Percentiles rank a stretch among this genome's conserved stretches.
These are phyloP conservation scores for Tenebrio molitor DNA, from an alignment of 1,140 invertebrate species.

Conservation along the genomic window DNA sequence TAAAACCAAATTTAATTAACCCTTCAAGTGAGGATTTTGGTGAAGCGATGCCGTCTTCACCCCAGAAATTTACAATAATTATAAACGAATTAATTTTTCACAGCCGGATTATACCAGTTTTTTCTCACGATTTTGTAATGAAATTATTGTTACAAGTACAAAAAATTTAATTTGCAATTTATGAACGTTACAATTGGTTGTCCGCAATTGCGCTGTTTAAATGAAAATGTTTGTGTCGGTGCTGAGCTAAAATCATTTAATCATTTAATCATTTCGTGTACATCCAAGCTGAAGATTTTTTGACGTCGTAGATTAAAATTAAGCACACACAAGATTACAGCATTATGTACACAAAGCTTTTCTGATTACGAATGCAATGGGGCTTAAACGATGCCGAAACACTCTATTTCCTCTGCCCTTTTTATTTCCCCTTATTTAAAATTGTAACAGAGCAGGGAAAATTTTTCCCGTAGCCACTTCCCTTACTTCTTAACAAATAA, in stretches of 20 bases:
- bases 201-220: too few species aligned
- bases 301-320: constrained; percentile 22
- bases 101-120: too few species aligned
- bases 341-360: constrained; percentile 14
- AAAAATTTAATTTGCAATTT: too few species aligned
- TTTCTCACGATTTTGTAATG: too few species aligned
- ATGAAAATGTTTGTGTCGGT: too few species aligned
- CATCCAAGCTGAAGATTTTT: neutral
- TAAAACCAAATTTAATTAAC: constrained; percentile 23
- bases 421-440: constrained; percentile 12
- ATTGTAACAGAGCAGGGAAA: neutral
- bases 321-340: constrained; percentile 37
- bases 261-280: constrained; percentile 20
- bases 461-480: neutral
- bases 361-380: constrained; percentile 10
- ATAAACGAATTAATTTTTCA: constrained; percentile 2
- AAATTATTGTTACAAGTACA: too few species aligned
- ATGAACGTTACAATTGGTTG: too few species aligned
- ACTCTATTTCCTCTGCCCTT: constrained; percentile 7
- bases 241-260: constrained; percentile 3
- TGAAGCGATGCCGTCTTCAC: neutral
- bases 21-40: constrained; percentile 1
- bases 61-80: neutral
- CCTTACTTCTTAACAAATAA: constrained; percentile 12
- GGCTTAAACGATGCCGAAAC: constrained; percentile 22